Evolutionary conservation across 2,797 vertebrate genomes (phyloP).

Genomic region (Chelidonichthys spinosus): DNA sequence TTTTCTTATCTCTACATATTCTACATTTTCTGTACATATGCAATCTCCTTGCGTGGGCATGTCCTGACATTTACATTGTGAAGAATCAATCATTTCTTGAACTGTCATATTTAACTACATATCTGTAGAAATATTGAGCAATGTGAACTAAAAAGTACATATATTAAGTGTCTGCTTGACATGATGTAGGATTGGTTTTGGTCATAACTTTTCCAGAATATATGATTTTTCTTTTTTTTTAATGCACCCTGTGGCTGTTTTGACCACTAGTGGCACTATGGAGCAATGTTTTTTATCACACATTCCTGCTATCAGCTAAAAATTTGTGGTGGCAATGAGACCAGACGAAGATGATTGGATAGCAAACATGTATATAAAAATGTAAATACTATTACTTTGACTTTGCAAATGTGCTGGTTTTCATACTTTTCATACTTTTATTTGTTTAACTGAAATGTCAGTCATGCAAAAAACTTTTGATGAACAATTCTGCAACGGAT

Average conservation of each 20-base stretch:
- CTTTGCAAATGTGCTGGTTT: neutral
- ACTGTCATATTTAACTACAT: neutral
- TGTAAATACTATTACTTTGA: neutral
- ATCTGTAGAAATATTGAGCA: neutral
- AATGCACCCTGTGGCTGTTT: neutral
- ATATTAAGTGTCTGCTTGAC: neutral
- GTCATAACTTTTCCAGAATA: no score
- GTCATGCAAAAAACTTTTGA: neutral
- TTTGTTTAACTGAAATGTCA: neutral
- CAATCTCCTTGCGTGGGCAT: neutral
- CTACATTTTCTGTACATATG: neutral
- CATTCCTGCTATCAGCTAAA: neutral
- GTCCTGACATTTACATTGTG: constrained; percentile 14
- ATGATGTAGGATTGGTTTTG: no score
- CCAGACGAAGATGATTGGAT: no score
- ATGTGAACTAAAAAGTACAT: no score
- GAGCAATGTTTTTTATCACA: neutral
- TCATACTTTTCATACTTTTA: no score
- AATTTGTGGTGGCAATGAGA: neutral
- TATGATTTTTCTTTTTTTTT: no score
- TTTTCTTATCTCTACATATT: neutral
- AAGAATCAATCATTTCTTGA: neutral
- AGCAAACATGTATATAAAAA: neutral
- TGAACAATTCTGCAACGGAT: constrained; percentile 4
- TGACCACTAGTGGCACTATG: neutral